Conservation (phyloP, 2,113 vertebrate genomes). For the Turdus rufiventris region DNA sequence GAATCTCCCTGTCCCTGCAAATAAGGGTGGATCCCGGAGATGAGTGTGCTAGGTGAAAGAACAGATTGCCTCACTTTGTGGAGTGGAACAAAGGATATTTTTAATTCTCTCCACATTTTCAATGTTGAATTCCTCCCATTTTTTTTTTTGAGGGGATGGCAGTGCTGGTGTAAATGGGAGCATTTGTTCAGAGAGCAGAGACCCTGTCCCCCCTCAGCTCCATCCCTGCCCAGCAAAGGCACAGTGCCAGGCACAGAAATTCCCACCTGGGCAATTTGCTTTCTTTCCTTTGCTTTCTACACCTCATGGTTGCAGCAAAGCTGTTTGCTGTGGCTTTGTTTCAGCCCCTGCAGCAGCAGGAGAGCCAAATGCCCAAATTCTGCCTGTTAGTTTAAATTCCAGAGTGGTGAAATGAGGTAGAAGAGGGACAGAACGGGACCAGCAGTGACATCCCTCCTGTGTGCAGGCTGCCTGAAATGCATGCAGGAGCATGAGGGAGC, state of each 20-base stretch:
- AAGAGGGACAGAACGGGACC: not conserved
- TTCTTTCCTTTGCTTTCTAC: not conserved
- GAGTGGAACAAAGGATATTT: not conserved
- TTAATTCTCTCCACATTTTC: not conserved
- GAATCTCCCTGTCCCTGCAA: not conserved
- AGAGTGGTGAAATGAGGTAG: not conserved
- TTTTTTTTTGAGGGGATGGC: not conserved
- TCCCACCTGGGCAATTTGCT: not conserved
- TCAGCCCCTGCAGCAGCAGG: not conserved
- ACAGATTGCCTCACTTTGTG: not conserved
- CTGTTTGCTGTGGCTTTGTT: not conserved
- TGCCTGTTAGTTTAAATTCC: not conserved
- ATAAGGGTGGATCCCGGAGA: not conserved
- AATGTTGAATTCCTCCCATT: not conserved
- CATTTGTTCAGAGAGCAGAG: not conserved
- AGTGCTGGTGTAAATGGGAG: not conserved
- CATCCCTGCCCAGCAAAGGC: accelerated
- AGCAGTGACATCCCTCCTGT: not conserved
- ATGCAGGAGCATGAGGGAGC: conserved; percentile 25
- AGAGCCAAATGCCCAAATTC: not conserved
- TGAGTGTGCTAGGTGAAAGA: not conserved
- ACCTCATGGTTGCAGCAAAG: not conserved
- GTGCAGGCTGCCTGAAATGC: conserved; percentile 2
- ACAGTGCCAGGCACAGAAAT: accelerated
- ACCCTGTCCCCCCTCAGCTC: not conserved